A percentile compares a stretch with the other conserved stretches of the same genome.
phyloP scores from a whole-genome alignment of 64 coral and sea anemone species.

The Porites lutea region DNA sequence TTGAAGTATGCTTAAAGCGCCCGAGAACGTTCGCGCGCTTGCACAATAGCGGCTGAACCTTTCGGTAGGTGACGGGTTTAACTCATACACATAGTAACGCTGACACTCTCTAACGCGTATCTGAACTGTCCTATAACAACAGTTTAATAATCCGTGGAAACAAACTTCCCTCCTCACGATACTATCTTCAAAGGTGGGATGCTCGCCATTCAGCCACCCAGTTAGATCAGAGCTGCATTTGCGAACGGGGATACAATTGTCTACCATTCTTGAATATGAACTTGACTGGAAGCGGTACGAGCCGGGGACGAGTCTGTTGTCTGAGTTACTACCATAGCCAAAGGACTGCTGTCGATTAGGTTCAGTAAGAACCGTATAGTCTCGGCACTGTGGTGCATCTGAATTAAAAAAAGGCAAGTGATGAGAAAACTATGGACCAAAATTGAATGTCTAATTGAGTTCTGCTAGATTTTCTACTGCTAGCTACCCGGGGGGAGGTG shows the following conservation, averaged over 20 bases:
- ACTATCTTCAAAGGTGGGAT: background rate
- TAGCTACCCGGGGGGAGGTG: too few species aligned
- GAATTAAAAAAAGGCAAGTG: background rate
- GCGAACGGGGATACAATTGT: background rate
- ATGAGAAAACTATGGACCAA: too few species aligned
- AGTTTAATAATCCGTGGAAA: background rate
- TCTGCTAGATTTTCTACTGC: too few species aligned
- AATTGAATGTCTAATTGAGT: too few species aligned
- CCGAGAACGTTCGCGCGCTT: too few species aligned
- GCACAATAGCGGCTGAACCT: background rate
- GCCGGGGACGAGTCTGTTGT: background rate
- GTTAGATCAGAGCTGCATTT: background rate
- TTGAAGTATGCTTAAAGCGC: too few species aligned
- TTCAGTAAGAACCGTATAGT: background rate
- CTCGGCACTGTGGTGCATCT: background rate
- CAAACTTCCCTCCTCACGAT: background rate
- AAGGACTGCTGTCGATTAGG: background rate
- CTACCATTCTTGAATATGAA: background rate
- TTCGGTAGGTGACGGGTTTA: background rate
- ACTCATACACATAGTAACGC: background rate
- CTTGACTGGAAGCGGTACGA: constrained; percentile 10
- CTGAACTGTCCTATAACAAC: background rate
- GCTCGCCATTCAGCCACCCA: background rate
- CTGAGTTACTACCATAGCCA: background rate
- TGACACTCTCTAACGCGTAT: background rate